Evolutionary conservation across 2,797 vertebrate genomes (phyloP).

Genomic region (Decapterus maruadsi): DNA sequence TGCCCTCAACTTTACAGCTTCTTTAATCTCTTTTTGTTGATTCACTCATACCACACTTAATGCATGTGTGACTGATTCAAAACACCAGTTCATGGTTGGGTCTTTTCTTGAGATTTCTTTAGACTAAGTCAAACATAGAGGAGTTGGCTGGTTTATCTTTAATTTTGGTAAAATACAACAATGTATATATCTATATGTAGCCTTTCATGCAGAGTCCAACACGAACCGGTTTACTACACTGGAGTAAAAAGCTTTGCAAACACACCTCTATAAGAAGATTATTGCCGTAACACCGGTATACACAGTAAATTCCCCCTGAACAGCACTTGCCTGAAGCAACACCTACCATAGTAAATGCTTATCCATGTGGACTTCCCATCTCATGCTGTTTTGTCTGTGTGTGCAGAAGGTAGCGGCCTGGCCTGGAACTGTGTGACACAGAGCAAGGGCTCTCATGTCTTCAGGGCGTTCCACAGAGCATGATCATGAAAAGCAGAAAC

Average conservation of each 20-base stretch:
- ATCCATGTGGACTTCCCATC: conserved; percentile 87
- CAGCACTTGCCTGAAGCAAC: conserved; percentile 82
- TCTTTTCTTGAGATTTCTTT: conserved; percentile 6
- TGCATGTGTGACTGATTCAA: neutral
- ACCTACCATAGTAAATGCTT: conserved; percentile 84
- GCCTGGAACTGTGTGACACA: conserved; percentile 78
- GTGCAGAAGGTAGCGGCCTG: conserved; percentile 78
- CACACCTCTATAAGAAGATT: conserved; percentile 74
- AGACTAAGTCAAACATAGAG: neutral
- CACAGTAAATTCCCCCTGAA: conserved; percentile 78
- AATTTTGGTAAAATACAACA: conserved; percentile 30
- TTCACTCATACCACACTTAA: no score
- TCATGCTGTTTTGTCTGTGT: conserved; percentile 83
- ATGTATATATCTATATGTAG: conserved; percentile 10
- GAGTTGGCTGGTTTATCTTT: neutral
- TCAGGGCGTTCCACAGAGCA: conserved; percentile 82
- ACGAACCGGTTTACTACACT: conserved; percentile 49
- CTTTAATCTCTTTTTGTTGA: no score
- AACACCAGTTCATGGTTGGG: neutral
- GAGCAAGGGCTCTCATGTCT: conserved; percentile 85
- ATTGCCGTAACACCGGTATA: conserved; percentile 71
- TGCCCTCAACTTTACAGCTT: neutral
- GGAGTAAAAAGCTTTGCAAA: conserved; percentile 57
- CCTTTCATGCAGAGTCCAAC: conserved; percentile 36
- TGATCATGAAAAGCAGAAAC: conserved; percentile 83